Conservation (phyloP, 2,888 invertebrate species). For the Cremastinae sp. region DNA sequence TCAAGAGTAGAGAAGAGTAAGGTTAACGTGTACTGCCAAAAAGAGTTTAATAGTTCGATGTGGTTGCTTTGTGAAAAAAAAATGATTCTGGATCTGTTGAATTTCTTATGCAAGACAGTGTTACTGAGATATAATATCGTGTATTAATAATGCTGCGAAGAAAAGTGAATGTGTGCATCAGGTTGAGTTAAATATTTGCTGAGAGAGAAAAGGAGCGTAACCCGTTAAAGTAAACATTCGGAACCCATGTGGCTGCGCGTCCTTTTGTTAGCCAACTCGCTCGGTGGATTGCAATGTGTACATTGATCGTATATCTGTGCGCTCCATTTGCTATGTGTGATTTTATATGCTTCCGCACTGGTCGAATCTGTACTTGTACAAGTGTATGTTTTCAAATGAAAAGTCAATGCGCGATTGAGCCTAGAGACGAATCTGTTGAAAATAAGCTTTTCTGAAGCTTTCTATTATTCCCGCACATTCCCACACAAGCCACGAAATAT, state of each 20-base stretch:
- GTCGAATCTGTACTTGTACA: constrained; percentile 28
- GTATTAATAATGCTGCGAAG: too few species aligned
- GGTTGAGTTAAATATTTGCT: constrained; percentile 20
- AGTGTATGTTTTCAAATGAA: constrained; percentile 56
- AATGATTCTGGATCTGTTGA: too few species aligned
- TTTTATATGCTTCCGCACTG: constrained; percentile 35
- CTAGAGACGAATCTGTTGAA: constrained; percentile 23
- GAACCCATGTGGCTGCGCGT: background rate
- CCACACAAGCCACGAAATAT: constrained; percentile 1
- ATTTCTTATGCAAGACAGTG: too few species aligned
- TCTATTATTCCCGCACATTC: too few species aligned
- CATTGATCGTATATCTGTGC: constrained; percentile 5
- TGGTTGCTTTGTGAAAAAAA: too few species aligned
- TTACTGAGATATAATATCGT: too few species aligned
- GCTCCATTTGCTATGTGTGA: constrained; percentile 40
- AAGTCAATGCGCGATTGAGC: constrained; percentile 53
- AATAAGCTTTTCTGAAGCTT: constrained; percentile 31
- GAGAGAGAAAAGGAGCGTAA: constrained; percentile 1
- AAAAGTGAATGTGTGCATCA: constrained; percentile 8
- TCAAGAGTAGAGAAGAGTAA: too few species aligned
- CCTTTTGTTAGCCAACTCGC: constrained; percentile 3
- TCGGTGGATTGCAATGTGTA: background rate
- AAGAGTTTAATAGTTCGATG: too few species aligned
- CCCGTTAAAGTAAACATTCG: background rate
- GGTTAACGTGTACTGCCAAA: too few species aligned